Percentiles rank a stretch among this genome's conserved stretches.
These are phyloP conservation scores for Lophochroa leadbeateri DNA, from an alignment of 2,113 vertebrate species.

Conservation along the genomic window DNA sequence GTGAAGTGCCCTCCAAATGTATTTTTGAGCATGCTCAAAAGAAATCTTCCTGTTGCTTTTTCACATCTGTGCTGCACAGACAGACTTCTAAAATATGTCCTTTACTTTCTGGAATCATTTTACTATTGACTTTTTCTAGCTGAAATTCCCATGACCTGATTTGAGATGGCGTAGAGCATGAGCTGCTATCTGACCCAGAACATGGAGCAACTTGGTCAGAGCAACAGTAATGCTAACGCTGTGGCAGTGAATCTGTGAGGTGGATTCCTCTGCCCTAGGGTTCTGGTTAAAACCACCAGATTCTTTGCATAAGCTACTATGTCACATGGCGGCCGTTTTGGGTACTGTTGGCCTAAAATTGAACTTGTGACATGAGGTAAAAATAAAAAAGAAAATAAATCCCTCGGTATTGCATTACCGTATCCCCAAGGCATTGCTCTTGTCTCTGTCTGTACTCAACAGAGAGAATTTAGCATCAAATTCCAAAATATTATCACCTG, in stretches of 20 bases:
- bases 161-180: background rate
- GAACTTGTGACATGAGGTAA: slow-evolving; percentile 62
- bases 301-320: background rate
- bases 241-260: background rate
- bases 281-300: background rate
- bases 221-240: rapidly evolving
- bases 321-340: slow-evolving; percentile 19
- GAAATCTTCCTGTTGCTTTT: background rate
- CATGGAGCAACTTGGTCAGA: rapidly evolving
- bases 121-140: background rate
- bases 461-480: background rate
- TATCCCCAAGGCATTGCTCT: background rate
- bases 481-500: slow-evolving; percentile 35
- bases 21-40: background rate
- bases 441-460: background rate
- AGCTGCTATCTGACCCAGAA: background rate
- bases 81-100: background rate
- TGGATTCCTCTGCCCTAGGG: background rate
- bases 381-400: slow-evolving; percentile 61
- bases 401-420: slow-evolving; percentile 34
- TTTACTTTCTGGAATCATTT: background rate
- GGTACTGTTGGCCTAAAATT: slow-evolving; percentile 53
- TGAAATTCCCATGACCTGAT: background rate
- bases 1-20: background rate
- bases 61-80: background rate